phyloP scores from a whole-genome alignment of 2,797 vertebrate genomes.

The Poeciliopsis infans region DNA sequence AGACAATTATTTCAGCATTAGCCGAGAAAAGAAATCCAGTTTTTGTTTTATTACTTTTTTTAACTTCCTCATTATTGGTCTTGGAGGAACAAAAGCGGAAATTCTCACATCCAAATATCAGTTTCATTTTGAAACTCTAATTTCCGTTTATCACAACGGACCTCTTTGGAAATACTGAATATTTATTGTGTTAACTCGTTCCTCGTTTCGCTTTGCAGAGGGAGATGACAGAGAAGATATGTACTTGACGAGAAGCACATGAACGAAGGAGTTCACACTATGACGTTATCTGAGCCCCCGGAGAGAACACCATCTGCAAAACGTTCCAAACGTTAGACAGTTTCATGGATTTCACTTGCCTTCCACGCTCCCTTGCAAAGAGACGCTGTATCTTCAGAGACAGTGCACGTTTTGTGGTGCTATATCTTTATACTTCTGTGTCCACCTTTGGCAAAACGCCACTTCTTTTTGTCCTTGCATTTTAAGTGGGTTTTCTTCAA shows the following conservation, averaged over 20 bases:
- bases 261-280: conserved; percentile 63
- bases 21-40: background rate
- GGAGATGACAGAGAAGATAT: conserved; percentile 97
- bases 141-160: background rate
- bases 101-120: conserved; percentile 12
- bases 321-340: conserved; percentile 49
- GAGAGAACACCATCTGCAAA: conserved; percentile 53
- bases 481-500: conserved; percentile 51
- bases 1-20: conserved; percentile 34
- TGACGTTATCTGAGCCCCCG: conserved; percentile 59
- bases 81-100: conserved; percentile 11
- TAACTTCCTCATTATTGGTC: conserved; percentile 6
- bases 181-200: conserved; percentile 24
- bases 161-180: background rate
- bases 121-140: conserved; percentile 1
- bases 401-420: conserved; percentile 27
- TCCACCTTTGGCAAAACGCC: conserved; percentile 20
- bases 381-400: conserved; percentile 19
- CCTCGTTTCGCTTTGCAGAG: conserved; percentile 82
- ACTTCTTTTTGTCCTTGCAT: conserved; percentile 4
- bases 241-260: conserved; percentile 86
- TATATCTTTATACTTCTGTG: conserved; percentile 30
- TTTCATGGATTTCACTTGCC: conserved; percentile 24
- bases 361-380: conserved; percentile 21
- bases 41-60: background rate